A percentile compares a stretch with the other conserved stretches of the same genome.
Evolutionary conservation across 2,888 invertebrate species (phyloP).

Genomic region (Ophion ventricosus): DNA sequence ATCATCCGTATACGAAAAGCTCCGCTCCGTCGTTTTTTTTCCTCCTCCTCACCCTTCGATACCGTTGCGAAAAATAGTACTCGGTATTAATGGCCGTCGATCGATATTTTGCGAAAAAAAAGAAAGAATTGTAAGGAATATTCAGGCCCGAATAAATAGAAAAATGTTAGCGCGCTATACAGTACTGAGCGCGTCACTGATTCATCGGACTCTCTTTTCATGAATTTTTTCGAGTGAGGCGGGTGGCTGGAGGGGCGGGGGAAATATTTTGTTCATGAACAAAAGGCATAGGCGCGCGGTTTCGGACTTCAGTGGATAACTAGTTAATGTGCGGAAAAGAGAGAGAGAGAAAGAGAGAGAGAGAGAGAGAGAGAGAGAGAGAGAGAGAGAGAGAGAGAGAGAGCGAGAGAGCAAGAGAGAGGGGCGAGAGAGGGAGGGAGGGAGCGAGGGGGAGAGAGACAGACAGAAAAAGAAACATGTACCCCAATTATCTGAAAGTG

Average conservation of each 20-base stretch:
- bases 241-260: background rate
- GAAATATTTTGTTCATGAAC: background rate
- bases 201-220: slow-evolving; percentile 27
- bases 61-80: slow-evolving; percentile 31
- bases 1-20: slow-evolving; percentile 35
- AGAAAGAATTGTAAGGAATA: slow-evolving; percentile 26
- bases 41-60: background rate
- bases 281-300: background rate
- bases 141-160: slow-evolving; percentile 8
- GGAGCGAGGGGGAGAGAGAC: no score
- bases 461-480: no score
- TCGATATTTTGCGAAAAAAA: slow-evolving; percentile 34
- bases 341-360: background rate
- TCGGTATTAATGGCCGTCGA: slow-evolving; percentile 43
- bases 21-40: slow-evolving; percentile 18
- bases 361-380: background rate
- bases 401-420: background rate
- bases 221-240: background rate
- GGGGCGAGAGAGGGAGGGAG: background rate
- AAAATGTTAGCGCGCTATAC: slow-evolving; percentile 12
- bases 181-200: slow-evolving; percentile 28
- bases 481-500: no score
- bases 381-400: no score
- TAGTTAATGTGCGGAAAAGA: background rate
- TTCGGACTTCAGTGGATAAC: no score